phyloP scores from a whole-genome alignment of 2,797 vertebrate species.

The Chelidonichthys spinosus region DNA sequence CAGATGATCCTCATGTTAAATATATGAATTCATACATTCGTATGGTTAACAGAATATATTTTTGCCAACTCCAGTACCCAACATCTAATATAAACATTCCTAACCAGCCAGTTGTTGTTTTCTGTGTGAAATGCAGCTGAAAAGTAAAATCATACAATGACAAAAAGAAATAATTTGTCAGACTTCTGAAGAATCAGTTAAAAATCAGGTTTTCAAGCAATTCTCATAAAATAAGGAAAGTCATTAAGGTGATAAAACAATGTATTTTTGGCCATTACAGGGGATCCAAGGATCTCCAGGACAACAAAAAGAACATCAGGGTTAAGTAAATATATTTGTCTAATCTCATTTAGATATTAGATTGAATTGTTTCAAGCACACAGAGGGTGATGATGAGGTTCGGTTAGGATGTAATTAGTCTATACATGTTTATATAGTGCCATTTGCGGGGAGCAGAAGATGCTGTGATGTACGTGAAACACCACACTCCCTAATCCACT shows the following conservation, averaged over 20 bases:
- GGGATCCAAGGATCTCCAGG: not conserved
- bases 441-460: slow-evolving; percentile 15
- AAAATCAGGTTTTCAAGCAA: not conserved
- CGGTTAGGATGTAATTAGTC: not conserved
- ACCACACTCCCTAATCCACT: slow-evolving; percentile 12
- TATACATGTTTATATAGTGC: not conserved
- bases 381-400: not conserved
- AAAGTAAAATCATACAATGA: not conserved
- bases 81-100: not conserved
- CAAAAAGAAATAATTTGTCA: not conserved
- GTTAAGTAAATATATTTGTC: not conserved
- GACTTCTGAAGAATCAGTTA: not conserved
- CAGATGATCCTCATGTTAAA: too few relatives aligned
- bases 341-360: not conserved
- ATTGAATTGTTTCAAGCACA: not conserved
- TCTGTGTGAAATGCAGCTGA: not conserved
- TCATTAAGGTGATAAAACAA: not conserved
- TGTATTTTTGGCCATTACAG: not conserved
- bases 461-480: slow-evolving; percentile 42
- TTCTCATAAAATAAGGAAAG: not conserved
- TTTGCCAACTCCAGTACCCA: not conserved
- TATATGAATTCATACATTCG: too few relatives aligned
- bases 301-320: not conserved
- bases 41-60: not conserved
- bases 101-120: too few relatives aligned